Evolutionary conservation across 2,113 vertebrate genomes (phyloP).

Genomic region (Clarias batrachus): DNA sequence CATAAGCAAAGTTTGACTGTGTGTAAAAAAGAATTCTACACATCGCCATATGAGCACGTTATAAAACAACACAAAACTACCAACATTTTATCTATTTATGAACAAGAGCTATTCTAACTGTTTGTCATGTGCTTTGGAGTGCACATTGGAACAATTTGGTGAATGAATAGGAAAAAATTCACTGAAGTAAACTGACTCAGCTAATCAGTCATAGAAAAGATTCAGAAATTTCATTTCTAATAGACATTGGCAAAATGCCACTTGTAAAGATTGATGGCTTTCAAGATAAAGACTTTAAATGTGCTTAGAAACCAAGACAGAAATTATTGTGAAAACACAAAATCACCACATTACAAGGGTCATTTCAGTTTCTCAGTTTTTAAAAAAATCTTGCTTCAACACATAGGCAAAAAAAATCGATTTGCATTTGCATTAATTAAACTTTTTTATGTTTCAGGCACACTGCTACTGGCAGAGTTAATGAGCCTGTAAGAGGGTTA

Average conservation of each 20-base stretch:
- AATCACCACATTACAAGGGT: neutral
- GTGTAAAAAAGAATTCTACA: neutral
- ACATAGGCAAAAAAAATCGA: neutral
- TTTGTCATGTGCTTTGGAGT: neutral
- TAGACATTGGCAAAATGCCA: neutral
- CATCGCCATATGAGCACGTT: neutral
- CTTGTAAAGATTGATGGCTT: neutral
- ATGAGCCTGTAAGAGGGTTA: conserved; percentile 59
- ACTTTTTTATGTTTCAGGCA: neutral
- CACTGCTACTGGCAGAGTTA: neutral
- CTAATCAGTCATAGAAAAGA: neutral
- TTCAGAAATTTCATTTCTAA: neutral
- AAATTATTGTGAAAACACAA: neutral
- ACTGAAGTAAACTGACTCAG: neutral
- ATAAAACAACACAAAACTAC: neutral
- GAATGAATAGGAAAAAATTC: neutral
- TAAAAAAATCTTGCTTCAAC: neutral
- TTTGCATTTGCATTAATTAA: conserved; percentile 4
- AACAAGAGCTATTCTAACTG: neutral
- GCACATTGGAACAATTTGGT: neutral
- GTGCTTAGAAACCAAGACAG: neutral
- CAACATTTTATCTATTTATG: neutral
- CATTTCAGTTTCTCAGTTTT: neutral
- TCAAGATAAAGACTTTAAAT: neutral
- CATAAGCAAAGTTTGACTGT: neutral